Evolutionary conservation across 2,888 invertebrate species (phyloP), one percentile per base, ranked within the genome.

Genomic region (Meganola albula): DNA sequence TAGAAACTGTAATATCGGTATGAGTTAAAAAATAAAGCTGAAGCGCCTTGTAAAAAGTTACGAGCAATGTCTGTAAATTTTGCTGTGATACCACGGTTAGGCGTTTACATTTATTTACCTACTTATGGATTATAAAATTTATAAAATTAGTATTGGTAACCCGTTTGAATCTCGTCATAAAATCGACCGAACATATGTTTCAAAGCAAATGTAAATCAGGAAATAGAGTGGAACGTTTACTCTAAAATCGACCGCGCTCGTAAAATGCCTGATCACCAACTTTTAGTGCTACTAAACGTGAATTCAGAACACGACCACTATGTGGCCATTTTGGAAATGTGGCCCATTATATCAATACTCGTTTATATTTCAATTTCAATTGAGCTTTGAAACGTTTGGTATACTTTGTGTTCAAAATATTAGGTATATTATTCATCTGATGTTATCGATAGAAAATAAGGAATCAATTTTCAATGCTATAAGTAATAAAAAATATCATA

Each of bases 221-320:
- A 30, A 52, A 37, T 37, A 37, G 34, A 35, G 26, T 36, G 28
- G 35, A 47, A 42, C 12, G 40, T 44, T 47, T 42, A 24, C 38
- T 37, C 35, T 41, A 37, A 43, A 42, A 53, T 31, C 37, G 22
- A 46, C 40, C 51, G 28, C 20, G 20, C 3, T 48, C 51, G 40
- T 53, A 53, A 53, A 51, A 29, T 34, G 40, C 18, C 24, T 42
- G 44, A 51, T 53, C 46, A 46, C 46, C 51, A 37, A 32, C 39
- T 53, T 52, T 53, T 43, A 48, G 42, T 27, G 32, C 38, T 29
- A 41, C 24, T 45, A 48, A 45, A 43, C 37, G n/a, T 28, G 28
- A 35, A 36, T 30, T 20, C 41, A 22, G 37, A 36, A 30, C 31
- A 22, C 3, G 34, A 37, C 34, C 39, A 35, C 36, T 28, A 40